These are phyloP conservation scores for Acyrthosiphon pisum DNA, from an alignment of 1,140 invertebrate species.

Conservation along the genomic window DNA sequence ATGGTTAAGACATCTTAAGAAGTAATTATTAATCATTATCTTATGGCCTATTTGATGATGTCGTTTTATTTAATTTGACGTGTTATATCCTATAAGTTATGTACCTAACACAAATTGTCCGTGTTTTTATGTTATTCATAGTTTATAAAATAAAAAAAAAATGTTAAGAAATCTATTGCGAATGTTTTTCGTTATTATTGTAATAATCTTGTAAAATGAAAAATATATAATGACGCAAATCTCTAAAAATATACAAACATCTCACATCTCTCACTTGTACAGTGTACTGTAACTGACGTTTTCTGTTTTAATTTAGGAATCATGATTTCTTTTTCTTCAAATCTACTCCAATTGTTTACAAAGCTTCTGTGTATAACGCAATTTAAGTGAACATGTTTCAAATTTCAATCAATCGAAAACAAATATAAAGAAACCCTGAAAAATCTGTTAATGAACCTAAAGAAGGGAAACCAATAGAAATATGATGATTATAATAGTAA, in stretches of 20 bases:
- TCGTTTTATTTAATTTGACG: background rate
- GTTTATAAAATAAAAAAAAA: background rate
- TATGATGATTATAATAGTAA: background rate
- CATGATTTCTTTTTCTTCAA: background rate
- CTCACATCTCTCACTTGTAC: background rate
- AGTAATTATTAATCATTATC: background rate
- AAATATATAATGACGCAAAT: slow-evolving; percentile 26
- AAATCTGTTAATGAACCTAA: background rate
- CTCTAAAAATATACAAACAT: slow-evolving; percentile 42
- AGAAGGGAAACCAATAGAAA: slow-evolving; percentile 22
- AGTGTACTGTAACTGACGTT: background rate
- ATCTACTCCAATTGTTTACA: slow-evolving; percentile 21
- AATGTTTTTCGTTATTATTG: slow-evolving; percentile 13
- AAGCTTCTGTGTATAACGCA: background rate
- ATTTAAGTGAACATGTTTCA: background rate
- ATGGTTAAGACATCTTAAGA: background rate
- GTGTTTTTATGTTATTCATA: background rate
- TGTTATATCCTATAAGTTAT: background rate
- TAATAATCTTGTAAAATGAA: background rate
- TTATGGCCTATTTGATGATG: too few species aligned
- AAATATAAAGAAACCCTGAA: slow-evolving; percentile 19
- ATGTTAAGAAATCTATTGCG: background rate
- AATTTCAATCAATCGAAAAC: background rate
- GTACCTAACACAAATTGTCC: background rate
- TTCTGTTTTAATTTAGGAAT: slow-evolving; percentile 30